phyloP scores from a whole-genome alignment of 2,797 vertebrate genomes.

The Naso thynnoides region DNA sequence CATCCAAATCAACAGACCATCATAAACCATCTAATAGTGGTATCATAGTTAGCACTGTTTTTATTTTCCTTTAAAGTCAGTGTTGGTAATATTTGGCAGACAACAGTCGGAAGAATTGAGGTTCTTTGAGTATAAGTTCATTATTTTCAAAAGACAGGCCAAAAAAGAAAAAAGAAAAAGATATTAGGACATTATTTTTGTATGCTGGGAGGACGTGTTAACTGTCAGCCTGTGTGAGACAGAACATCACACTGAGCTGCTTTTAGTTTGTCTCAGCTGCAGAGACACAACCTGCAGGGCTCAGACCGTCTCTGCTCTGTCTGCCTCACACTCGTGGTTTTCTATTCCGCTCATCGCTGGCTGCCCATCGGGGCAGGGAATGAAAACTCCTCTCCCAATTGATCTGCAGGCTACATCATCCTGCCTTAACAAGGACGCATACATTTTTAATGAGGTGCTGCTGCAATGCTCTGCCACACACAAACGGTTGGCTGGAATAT shows the following conservation, averaged over 20 bases:
- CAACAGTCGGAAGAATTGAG: not conserved
- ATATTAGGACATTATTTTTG: not conserved
- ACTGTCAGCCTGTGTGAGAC: slow-evolving; percentile 10
- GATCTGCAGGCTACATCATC: slow-evolving; percentile 59
- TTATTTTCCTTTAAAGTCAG: not conserved
- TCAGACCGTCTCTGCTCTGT: slow-evolving; percentile 18
- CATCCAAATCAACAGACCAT: not conserved
- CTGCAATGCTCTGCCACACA: slow-evolving; percentile 32
- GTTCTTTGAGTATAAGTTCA: not conserved
- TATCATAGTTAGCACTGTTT: not conserved
- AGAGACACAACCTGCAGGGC: slow-evolving; percentile 39
- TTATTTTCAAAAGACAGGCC: not conserved
- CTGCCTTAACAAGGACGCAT: slow-evolving; percentile 58
- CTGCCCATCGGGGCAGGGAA: slow-evolving; percentile 36
- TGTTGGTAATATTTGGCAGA: not conserved
- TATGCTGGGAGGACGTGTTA: not conserved
- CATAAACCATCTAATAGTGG: not conserved
- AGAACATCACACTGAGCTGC: slow-evolving; percentile 14
- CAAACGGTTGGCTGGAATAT: slow-evolving; percentile 5
- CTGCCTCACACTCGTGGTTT: slow-evolving; percentile 16
- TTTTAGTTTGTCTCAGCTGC: slow-evolving; percentile 29
- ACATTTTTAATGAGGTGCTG: slow-evolving; percentile 74
- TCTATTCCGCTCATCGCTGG: slow-evolving; percentile 23
- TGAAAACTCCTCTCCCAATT: slow-evolving; percentile 44
- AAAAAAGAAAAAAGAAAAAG: no score